phyloP scores from a whole-genome alignment of 2,888 invertebrate genomes.

The Heliconius cydno region DNA sequence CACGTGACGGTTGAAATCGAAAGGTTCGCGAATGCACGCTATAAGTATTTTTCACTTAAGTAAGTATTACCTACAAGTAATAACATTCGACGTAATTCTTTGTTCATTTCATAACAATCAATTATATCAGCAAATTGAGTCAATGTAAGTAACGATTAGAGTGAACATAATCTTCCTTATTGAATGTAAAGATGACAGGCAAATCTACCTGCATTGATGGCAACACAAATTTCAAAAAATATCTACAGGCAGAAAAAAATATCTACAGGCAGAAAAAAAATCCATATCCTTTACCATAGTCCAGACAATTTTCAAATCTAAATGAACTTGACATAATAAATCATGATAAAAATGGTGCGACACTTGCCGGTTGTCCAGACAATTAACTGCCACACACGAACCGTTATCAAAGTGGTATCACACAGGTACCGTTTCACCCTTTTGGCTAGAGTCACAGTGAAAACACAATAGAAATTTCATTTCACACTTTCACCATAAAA shows the following conservation, averaged over 20 bases:
- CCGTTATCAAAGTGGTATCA: neutral
- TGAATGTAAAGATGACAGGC: neutral
- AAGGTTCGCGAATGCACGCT: neutral
- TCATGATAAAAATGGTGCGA: neutral
- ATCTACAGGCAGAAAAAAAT: neutral
- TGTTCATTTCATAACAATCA: too few relatives aligned
- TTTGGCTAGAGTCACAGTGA: neutral
- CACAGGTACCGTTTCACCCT: neutral
- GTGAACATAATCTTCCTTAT: neutral
- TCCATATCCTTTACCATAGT: neutral
- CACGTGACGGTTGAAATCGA: neutral
- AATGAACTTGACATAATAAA: neutral
- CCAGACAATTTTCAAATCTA: neutral
- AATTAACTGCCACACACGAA: slow-evolving; percentile 1
- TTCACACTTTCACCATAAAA: slow-evolving; percentile 22
- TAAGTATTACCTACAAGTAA: neutral
- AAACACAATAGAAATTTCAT: slow-evolving; percentile 24
- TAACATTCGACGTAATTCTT: neutral
- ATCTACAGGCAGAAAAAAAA: neutral
- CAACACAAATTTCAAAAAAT: neutral
- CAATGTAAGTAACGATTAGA: neutral
- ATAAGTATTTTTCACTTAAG: neutral
- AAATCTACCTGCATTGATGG: neutral
- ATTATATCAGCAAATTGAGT: neutral
- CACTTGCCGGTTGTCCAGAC: neutral